Percentiles rank a stretch among this genome's conserved stretches.
Conservation (phyloP, 2,888 invertebrate genomes). For the Drosophila paranaensis region DNA sequence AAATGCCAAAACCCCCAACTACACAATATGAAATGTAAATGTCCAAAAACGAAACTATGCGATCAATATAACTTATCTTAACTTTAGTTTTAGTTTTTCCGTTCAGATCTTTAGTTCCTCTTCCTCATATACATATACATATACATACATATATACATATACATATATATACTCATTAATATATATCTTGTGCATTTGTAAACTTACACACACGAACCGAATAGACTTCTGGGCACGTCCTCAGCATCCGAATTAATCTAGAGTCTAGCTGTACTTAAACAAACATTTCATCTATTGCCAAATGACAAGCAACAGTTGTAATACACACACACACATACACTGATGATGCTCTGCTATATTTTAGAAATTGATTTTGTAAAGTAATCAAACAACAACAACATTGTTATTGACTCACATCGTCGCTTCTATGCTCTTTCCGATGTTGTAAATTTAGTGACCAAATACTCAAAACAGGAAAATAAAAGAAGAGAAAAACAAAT, state of each 20-base stretch:
- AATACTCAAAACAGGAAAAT: background rate
- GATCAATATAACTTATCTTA: slow-evolving; percentile 1
- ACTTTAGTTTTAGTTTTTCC: background rate
- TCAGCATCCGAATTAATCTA: slow-evolving; percentile 17
- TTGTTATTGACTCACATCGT: background rate
- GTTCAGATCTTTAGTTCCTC: slow-evolving; percentile 13
- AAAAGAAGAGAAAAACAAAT: background rate
- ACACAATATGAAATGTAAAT: background rate
- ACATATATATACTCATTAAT: background rate
- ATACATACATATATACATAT: background rate
- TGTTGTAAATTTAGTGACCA: background rate
- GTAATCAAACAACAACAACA: background rate
- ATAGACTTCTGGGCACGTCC: slow-evolving; percentile 43
- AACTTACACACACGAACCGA: slow-evolving; percentile 36
- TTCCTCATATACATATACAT: slow-evolving; percentile 13
- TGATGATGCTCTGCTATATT: slow-evolving; percentile 17
- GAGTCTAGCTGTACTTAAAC: slow-evolving; percentile 50
- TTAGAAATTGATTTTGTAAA: slow-evolving; percentile 17
- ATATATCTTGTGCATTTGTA: slow-evolving; percentile 59
- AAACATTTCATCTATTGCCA: slow-evolving; percentile 18
- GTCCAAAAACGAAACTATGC: background rate
- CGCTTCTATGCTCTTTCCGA: slow-evolving; percentile 28
- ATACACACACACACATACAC: slow-evolving; percentile 3
- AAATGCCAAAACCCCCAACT: slow-evolving; percentile 5
- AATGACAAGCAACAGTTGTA: slow-evolving; percentile 5